Conservation (phyloP, 2,888 invertebrate species). For the Drosophila quinaria region DNA sequence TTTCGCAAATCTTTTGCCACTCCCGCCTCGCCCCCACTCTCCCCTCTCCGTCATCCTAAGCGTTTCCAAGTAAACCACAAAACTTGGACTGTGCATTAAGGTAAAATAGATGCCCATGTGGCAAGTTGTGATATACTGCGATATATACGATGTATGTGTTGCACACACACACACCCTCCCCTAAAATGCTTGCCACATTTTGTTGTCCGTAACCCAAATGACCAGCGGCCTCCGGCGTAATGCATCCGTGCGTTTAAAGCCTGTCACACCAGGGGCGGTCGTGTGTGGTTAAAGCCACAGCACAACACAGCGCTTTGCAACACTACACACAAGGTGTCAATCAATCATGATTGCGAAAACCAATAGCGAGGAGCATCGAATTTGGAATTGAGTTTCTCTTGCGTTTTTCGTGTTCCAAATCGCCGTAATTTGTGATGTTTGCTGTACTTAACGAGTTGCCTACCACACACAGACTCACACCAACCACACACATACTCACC, state of each 20-base stretch:
- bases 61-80: constrained; percentile 26
- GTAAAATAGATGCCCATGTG: constrained; percentile 29
- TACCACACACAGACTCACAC: constrained; percentile 14
- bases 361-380: constrained; percentile 3
- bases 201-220: constrained; percentile 32
- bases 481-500: not conserved
- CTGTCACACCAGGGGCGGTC: constrained; percentile 44
- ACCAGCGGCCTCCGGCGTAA: constrained; percentile 1
- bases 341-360: constrained; percentile 56
- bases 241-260: constrained; percentile 15
- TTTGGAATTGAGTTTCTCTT: constrained; percentile 45
- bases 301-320: not conserved
- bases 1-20: constrained; percentile 35
- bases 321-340: constrained; percentile 51
- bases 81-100: constrained; percentile 49
- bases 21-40: not conserved
- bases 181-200: constrained; percentile 46
- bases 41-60: not conserved
- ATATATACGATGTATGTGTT: too few relatives aligned
- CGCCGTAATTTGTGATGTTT: constrained; percentile 59
- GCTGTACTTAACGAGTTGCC: constrained; percentile 51
- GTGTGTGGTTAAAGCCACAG: constrained; percentile 41
- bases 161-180: too few relatives aligned
- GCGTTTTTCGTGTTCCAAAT: constrained; percentile 42
- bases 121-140: constrained; percentile 30